phyloP scores from a whole-genome alignment of 1,140 invertebrate genomes.

The Fopius arisanus region DNA sequence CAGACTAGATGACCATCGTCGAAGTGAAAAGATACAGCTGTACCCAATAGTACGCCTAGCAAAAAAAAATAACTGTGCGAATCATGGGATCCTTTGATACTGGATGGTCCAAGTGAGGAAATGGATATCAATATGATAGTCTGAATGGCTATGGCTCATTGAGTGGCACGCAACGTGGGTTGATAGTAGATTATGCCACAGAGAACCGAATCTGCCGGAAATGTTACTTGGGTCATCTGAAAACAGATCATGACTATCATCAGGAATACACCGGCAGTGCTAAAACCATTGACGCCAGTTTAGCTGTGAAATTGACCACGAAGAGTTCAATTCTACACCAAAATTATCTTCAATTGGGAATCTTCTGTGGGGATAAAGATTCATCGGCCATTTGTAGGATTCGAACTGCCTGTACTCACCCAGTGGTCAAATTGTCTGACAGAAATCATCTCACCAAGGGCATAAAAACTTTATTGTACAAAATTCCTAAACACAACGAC shows the following conservation, averaged over 20 bases:
- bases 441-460: conserved; percentile 1
- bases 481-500: neutral
- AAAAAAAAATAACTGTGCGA: too few species aligned
- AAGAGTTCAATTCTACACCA: neutral
- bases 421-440: conserved; percentile 7
- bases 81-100: neutral
- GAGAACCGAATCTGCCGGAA: neutral
- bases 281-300: conserved; percentile 11
- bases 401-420: neutral
- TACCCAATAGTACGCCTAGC: too few species aligned
- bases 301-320: neutral
- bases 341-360: conserved; percentile 6
- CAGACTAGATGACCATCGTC: too few species aligned
- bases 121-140: neutral
- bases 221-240: neutral
- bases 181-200: neutral
- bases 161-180: neutral
- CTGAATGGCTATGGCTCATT: neutral
- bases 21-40: too few species aligned
- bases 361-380: conserved; percentile 12
- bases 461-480: neutral
- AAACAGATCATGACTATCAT: neutral
- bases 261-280: neutral
- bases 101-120: neutral
- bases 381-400: neutral